Conservation (phyloP, 2,797 vertebrate genomes). For the Bryconaethiops microstoma region DNA sequence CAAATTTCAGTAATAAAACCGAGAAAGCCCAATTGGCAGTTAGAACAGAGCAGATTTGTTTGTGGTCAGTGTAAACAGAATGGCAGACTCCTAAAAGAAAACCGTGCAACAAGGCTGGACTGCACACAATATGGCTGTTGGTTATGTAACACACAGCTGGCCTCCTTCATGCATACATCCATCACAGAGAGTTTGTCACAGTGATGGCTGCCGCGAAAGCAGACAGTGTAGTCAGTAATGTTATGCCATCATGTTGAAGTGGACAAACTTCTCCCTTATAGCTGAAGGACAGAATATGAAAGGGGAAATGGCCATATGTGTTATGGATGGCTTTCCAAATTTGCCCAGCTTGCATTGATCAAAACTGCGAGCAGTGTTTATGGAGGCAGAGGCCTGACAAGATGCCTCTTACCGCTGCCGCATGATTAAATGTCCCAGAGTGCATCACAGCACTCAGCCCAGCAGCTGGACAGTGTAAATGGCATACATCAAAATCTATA, state of each 20-base stretch:
- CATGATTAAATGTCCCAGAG: constrained; percentile 67
- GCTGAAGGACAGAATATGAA: constrained; percentile 36
- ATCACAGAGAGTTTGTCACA: constrained; percentile 9
- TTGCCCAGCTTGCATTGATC: constrained; percentile 44
- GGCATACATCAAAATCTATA: constrained; percentile 64
- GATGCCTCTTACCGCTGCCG: constrained; percentile 60
- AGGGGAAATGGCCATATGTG: constrained; percentile 20
- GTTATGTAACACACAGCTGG: not conserved
- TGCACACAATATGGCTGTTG: not conserved
- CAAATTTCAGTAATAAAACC: constrained; percentile 32
- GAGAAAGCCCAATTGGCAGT: constrained; percentile 27
- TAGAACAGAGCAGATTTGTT: not conserved
- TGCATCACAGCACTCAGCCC: constrained; percentile 48
- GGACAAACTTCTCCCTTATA: constrained; percentile 14
- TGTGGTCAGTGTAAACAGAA: constrained; percentile 7
- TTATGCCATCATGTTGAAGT: constrained; percentile 18
- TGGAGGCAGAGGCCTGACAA: constrained; percentile 45
- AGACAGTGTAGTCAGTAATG: constrained; percentile 29
- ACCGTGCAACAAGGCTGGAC: not conserved
- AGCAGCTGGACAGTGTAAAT: constrained; percentile 65
- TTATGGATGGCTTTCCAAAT: constrained; percentile 45
- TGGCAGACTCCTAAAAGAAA: constrained; percentile 9
- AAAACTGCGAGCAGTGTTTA: constrained; percentile 25
- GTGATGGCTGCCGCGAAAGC: constrained; percentile 13
- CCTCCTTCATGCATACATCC: not conserved